Evolutionary conservation across 2,797 vertebrate genomes (phyloP).

Genomic region (Hipposideros larvatus): DNA sequence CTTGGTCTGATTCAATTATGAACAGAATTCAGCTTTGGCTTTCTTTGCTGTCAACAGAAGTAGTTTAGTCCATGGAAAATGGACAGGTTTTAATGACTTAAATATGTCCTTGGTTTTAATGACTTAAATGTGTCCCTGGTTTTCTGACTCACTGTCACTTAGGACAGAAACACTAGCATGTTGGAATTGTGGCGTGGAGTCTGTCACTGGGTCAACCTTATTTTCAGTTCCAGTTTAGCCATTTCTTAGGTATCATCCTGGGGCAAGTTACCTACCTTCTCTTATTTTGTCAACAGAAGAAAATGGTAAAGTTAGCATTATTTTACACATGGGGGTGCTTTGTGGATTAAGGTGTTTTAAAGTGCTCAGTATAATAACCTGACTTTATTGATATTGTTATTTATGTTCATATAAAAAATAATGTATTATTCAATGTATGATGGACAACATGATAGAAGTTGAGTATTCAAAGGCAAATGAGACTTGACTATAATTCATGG

Average conservation of each 20-base stretch:
- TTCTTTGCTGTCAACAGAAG: slow-evolving; percentile 56
- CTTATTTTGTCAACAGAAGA: not conserved
- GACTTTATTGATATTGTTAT: not conserved
- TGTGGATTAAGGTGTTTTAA: not conserved
- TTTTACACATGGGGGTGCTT: not conserved
- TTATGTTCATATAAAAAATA: not conserved
- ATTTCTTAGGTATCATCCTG: not conserved
- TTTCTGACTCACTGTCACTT: not conserved
- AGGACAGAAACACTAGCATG: not conserved
- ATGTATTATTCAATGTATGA: not conserved
- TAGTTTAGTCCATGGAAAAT: slow-evolving; percentile 40
- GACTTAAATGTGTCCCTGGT: not conserved
- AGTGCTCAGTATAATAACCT: too few species aligned
- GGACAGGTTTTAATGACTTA: not conserved
- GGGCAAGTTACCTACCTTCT: not conserved
- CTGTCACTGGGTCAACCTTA: too few species aligned
- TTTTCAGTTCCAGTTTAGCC: not conserved
- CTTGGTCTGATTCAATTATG: not conserved
- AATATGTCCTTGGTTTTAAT: not conserved
- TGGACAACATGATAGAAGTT: not conserved
- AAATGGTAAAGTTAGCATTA: not conserved
- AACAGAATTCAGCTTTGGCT: slow-evolving; percentile 50
- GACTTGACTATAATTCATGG: not conserved
- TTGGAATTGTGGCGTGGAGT: not conserved
- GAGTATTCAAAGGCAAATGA: not conserved